These are phyloP conservation scores for Popillia japonica DNA, from an alignment of 1,140 invertebrate species.

Conservation along the genomic window DNA sequence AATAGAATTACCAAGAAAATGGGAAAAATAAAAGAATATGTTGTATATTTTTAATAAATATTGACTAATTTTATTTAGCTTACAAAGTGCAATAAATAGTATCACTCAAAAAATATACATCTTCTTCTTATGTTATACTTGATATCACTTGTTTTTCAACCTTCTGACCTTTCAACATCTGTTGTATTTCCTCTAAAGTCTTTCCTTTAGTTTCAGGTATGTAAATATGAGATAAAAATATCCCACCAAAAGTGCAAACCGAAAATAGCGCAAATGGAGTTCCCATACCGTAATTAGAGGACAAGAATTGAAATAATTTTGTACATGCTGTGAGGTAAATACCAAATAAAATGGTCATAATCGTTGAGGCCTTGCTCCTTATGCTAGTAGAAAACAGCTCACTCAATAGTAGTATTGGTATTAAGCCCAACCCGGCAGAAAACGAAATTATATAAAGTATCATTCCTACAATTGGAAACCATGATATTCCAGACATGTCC, in stretches of 20 bases:
- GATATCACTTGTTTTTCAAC: not conserved
- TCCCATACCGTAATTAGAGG: slow-evolving; percentile 67
- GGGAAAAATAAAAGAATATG: no score
- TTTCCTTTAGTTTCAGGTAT: slow-evolving; percentile 35
- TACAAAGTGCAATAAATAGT: not conserved
- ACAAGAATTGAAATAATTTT: slow-evolving; percentile 53
- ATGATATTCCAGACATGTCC: not conserved
- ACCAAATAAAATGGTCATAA: slow-evolving; percentile 42
- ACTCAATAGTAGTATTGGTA: slow-evolving; percentile 46
- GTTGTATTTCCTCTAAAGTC: slow-evolving; percentile 50
- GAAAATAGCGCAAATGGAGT: slow-evolving; percentile 84
- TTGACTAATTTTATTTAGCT: no score
- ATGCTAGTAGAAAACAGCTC: slow-evolving; percentile 50
- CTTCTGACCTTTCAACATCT: slow-evolving; percentile 26
- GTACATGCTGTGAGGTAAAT: slow-evolving; percentile 56
- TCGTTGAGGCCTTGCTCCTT: slow-evolving; percentile 43
- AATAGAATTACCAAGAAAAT: no score
- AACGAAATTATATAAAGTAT: slow-evolving; percentile 44
- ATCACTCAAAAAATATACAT: not conserved
- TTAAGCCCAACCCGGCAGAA: slow-evolving; percentile 43
- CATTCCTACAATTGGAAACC: slow-evolving; percentile 41
- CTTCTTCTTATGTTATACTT: not conserved
- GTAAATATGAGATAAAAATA: slow-evolving; percentile 73
- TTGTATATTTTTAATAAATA: no score
- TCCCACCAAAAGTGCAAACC: slow-evolving; percentile 71